These are phyloP conservation scores for Drosophila littoralis DNA, from an alignment of 1,140 invertebrate species.

Conservation along the genomic window DNA sequence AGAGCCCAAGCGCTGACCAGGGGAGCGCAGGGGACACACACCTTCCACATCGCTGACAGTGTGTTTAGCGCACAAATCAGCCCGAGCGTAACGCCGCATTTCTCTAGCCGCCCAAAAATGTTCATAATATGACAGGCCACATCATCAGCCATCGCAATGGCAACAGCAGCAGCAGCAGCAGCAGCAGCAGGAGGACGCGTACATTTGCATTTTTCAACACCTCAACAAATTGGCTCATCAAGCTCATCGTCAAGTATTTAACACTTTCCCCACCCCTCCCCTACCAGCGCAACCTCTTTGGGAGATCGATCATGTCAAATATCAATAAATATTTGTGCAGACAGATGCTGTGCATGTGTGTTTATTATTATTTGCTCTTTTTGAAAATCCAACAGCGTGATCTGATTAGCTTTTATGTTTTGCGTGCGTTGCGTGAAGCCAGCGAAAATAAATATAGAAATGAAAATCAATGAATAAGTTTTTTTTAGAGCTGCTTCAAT, in stretches of 20 bases:
- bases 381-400: slow-evolving; percentile 27
- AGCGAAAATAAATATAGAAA: slow-evolving; percentile 39
- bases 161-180: slow-evolving; percentile 15
- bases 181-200: slow-evolving; percentile 37
- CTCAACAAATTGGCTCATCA: slow-evolving; percentile 72
- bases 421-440: slow-evolving; percentile 30
- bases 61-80: slow-evolving; percentile 34
- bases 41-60: background rate
- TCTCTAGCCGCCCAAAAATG: slow-evolving; percentile 37
- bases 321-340: slow-evolving; percentile 68
- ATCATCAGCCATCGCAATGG: slow-evolving; percentile 30
- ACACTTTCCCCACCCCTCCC: slow-evolving; percentile 27
- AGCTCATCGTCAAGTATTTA: slow-evolving; percentile 26
- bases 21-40: background rate
- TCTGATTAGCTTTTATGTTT: slow-evolving; percentile 50
- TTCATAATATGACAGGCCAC: slow-evolving; percentile 56
- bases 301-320: slow-evolving; percentile 72
- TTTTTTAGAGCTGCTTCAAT: slow-evolving; percentile 3
- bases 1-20: slow-evolving; percentile 26
- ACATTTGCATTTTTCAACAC: slow-evolving; percentile 77
- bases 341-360: slow-evolving; percentile 41
- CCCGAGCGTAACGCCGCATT: background rate
- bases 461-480: slow-evolving; percentile 4
- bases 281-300: background rate
- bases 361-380: slow-evolving; percentile 47